phyloP scores from a whole-genome alignment of 2,888 invertebrate species.

The Hypercompe scribonia region DNA sequence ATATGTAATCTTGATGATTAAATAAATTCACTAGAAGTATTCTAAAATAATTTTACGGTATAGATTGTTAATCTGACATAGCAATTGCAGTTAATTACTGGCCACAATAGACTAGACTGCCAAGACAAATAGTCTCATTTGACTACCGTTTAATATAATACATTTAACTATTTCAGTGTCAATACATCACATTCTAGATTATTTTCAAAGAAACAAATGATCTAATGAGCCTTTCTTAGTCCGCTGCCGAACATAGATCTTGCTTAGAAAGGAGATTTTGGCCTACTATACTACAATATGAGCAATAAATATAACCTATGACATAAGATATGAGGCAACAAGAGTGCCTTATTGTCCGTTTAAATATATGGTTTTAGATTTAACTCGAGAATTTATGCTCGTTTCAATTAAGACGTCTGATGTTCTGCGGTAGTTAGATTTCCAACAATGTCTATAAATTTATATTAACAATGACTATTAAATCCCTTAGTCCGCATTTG shows the following conservation, averaged over 20 bases:
- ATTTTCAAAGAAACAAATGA: background rate
- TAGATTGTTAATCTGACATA: background rate
- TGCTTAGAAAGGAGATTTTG: too few species aligned
- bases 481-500: background rate
- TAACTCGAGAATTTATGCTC: background rate
- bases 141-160: background rate
- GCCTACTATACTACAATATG: too few species aligned
- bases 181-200: background rate
- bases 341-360: background rate
- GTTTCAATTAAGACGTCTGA: background rate
- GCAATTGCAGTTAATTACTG: background rate
- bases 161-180: too few species aligned
- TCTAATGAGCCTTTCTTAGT: too few species aligned
- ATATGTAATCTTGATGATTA: background rate
- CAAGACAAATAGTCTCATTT: background rate
- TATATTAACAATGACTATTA: background rate
- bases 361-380: background rate
- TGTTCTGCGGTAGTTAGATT: background rate
- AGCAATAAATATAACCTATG: too few species aligned
- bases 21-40: background rate
- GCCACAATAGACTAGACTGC: background rate
- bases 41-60: background rate
- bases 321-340: background rate
- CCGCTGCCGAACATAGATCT: too few species aligned
- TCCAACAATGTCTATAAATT: background rate